These are phyloP conservation scores for Andrena camellia DNA, from an alignment of 2,888 invertebrate genomes.

Conservation along the genomic window DNA sequence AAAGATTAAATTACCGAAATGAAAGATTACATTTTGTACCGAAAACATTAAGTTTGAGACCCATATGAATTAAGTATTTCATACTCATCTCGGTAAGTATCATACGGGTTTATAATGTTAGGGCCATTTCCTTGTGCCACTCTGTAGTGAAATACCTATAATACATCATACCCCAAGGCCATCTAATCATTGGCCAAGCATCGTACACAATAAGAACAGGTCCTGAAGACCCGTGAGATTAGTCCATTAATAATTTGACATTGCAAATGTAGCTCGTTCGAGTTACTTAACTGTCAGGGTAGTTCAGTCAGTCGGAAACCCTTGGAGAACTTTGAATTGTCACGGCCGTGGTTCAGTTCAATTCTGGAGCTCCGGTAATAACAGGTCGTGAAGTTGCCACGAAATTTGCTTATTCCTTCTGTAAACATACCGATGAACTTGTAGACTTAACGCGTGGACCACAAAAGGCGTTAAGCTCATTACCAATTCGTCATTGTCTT, in stretches of 20 bases:
- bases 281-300: conserved; percentile 81
- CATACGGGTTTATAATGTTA: too few relatives aligned
- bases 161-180: too few relatives aligned
- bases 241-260: conserved; percentile 68
- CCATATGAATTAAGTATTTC: too few relatives aligned
- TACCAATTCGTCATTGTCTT: conserved; percentile 38
- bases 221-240: conserved; percentile 54
- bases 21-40: too few relatives aligned
- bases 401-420: conserved; percentile 47
- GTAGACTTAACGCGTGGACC: conserved; percentile 14
- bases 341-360: conserved; percentile 32
- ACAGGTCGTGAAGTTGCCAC: conserved; percentile 37
- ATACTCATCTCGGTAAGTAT: too few relatives aligned
- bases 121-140: too few relatives aligned
- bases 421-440: conserved; percentile 50
- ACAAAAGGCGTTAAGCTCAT: conserved; percentile 34
- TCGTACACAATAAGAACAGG: not conserved
- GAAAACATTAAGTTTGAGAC: too few relatives aligned
- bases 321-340: conserved; percentile 62
- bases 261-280: conserved; percentile 79
- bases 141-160: too few relatives aligned
- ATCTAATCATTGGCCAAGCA: too few relatives aligned
- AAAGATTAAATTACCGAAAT: too few relatives aligned
- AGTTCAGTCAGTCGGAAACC: conserved; percentile 72
- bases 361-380: conserved; percentile 55